phyloP scores from a whole-genome alignment of 2,888 invertebrate genomes.

The Drosophila formosana region DNA sequence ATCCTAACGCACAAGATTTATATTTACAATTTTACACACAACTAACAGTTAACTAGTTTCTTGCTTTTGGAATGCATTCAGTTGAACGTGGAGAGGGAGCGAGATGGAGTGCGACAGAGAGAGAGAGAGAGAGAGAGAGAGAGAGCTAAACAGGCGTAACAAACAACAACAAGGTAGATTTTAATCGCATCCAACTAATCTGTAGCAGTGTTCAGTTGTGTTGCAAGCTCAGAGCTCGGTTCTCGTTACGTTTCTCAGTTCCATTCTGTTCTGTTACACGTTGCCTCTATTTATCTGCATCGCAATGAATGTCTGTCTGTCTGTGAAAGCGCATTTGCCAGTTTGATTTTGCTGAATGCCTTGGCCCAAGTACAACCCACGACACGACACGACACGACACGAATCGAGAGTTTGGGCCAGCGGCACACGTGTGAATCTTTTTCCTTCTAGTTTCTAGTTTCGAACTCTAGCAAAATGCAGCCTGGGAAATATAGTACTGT shows the following conservation, averaged over 20 bases:
- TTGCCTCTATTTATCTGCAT: slow-evolving; percentile 14
- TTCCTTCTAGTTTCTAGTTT: slow-evolving; percentile 3
- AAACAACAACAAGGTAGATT: slow-evolving; percentile 76
- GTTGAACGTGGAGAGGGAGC: slow-evolving; percentile 48
- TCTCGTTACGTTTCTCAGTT: slow-evolving; percentile 38
- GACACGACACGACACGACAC: slow-evolving; percentile 33
- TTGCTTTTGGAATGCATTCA: slow-evolving; percentile 78
- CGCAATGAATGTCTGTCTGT: slow-evolving; percentile 29
- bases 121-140: slow-evolving; percentile 8
- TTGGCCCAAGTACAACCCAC: slow-evolving; percentile 46
- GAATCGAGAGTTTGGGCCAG: slow-evolving; percentile 39
- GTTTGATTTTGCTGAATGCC: slow-evolving; percentile 52
- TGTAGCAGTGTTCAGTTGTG: slow-evolving; percentile 65
- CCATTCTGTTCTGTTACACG: slow-evolving; percentile 33
- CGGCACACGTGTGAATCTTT: slow-evolving; percentile 66
- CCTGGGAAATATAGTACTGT: slow-evolving; percentile 19
- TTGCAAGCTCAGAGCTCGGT: slow-evolving; percentile 23
- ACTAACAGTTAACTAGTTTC: slow-evolving; percentile 75
- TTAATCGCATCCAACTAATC: slow-evolving; percentile 76
- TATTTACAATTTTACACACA: slow-evolving; percentile 56
- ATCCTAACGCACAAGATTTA: slow-evolving; percentile 38
- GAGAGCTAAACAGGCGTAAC: slow-evolving; percentile 55
- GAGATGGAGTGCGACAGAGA: neutral
- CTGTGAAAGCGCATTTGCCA: slow-evolving; percentile 51
- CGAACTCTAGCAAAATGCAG: slow-evolving; percentile 19